Evolutionary conservation across 2,797 vertebrate species (phyloP).

Genomic region (Saxicola maurus): DNA sequence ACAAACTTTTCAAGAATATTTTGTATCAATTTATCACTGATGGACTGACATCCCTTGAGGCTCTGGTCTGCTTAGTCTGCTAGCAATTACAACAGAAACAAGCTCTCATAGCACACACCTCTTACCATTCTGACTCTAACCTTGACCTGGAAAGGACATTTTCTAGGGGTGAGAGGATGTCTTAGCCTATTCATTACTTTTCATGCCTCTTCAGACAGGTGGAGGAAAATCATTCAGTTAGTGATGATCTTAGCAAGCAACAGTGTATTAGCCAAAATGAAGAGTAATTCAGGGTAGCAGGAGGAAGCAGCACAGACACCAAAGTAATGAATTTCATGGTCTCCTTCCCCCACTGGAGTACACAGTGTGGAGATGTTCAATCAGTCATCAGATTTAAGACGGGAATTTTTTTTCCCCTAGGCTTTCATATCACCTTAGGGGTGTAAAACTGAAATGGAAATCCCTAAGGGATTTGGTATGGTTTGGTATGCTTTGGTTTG

Average conservation of each 20-base stretch:
- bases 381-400: not conserved
- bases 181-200: conserved; percentile 34
- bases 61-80: not conserved
- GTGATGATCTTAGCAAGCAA: not conserved
- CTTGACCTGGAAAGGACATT: conserved; percentile 36
- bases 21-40: conserved; percentile 20
- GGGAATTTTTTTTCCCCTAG: accelerated
- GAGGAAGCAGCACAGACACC: not conserved
- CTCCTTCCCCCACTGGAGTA: not conserved
- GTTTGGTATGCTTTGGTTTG: not conserved
- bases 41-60: not conserved
- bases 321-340: not conserved
- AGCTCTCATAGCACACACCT: not conserved
- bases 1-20: conserved; percentile 31
- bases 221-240: not conserved
- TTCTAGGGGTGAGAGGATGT: conserved; percentile 16
- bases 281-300: not conserved
- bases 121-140: conserved; percentile 1
- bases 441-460: not conserved
- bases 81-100: conserved; percentile 40
- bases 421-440: not conserved
- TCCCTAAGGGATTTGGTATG: not conserved
- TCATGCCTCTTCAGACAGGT: not conserved
- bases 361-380: not conserved
- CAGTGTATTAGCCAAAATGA: not conserved